Conservation (phyloP, 2,113 vertebrate genomes). For the Lycocorax pyrrhopterus region DNA sequence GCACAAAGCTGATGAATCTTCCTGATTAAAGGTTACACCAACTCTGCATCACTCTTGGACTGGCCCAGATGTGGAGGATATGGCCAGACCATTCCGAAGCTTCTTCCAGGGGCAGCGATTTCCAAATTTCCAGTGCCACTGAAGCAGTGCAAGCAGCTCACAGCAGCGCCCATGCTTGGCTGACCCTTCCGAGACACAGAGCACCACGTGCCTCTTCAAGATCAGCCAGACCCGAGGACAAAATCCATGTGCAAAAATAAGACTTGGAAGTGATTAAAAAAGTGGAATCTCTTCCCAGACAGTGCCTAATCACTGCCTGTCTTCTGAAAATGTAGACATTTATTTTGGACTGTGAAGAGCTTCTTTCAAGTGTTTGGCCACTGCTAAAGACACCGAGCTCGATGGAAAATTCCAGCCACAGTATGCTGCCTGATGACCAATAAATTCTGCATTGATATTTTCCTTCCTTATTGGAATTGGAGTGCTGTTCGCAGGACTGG, state of each 20-base stretch:
- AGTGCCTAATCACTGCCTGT: slow-evolving; percentile 37
- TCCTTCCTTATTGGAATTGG: neutral
- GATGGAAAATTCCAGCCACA: slow-evolving; percentile 41
- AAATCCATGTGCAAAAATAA: neutral
- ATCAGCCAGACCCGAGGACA: neutral
- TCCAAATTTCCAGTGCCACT: neutral
- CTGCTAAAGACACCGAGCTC: neutral
- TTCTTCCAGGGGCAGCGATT: neutral
- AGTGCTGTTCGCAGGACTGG: neutral
- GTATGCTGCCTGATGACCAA: neutral
- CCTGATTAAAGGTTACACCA: neutral
- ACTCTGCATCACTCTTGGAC: neutral
- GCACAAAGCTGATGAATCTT: neutral
- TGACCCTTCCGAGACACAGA: neutral
- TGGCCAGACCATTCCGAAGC: neutral
- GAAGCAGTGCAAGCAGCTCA: neutral
- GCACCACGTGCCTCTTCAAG: neutral
- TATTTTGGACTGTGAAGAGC: slow-evolving; percentile 30
- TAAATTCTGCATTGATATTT: neutral
- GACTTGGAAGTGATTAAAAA: slow-evolving; percentile 9
- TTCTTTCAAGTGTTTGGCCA: neutral
- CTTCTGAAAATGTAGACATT: slow-evolving; percentile 49
- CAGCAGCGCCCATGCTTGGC: neutral
- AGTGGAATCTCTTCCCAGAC: slow-evolving; percentile 29
- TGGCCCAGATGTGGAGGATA: neutral